Conservation (phyloP, 2,113 vertebrate genomes). For the Dasypus novemcinctus region DNA sequence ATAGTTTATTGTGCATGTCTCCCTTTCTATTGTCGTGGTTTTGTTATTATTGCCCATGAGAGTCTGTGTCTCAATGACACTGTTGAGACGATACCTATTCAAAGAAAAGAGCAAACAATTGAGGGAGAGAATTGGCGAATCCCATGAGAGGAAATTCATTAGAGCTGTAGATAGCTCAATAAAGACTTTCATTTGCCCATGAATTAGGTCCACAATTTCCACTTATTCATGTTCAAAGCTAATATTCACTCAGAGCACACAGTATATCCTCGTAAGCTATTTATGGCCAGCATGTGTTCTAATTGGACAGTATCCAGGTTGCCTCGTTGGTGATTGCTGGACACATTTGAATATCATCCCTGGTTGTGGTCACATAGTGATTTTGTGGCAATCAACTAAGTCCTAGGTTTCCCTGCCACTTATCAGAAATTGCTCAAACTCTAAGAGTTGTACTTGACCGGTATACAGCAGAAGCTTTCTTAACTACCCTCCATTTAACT, state of each 20-base stretch:
- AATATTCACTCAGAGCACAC: background rate
- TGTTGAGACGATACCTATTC: constrained; percentile 3
- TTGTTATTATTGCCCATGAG: background rate
- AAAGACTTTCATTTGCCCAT: constrained; percentile 39
- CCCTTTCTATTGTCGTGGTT: background rate
- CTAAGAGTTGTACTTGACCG: background rate
- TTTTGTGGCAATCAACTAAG: background rate
- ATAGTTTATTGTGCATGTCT: background rate
- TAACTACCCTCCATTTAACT: background rate
- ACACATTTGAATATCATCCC: background rate
- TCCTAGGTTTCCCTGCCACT: background rate
- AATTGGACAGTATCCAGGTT: background rate
- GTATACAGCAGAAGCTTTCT: background rate
- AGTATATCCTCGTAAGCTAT: background rate
- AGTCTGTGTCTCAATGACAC: constrained; percentile 21
- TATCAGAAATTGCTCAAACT: background rate
- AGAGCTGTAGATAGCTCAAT: constrained; percentile 7
- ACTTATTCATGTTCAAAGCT: background rate
- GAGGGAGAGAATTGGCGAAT: constrained; percentile 34
- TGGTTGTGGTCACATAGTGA: background rate
- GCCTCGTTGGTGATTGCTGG: background rate
- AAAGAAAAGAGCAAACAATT: constrained; percentile 31
- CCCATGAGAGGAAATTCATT: constrained; percentile 58
- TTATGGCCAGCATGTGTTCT: background rate
- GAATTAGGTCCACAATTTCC: background rate